Base-by-base conservation (phyloP, 1,140 invertebrate species). In the Muscidifurax raptorellus region DNA sequence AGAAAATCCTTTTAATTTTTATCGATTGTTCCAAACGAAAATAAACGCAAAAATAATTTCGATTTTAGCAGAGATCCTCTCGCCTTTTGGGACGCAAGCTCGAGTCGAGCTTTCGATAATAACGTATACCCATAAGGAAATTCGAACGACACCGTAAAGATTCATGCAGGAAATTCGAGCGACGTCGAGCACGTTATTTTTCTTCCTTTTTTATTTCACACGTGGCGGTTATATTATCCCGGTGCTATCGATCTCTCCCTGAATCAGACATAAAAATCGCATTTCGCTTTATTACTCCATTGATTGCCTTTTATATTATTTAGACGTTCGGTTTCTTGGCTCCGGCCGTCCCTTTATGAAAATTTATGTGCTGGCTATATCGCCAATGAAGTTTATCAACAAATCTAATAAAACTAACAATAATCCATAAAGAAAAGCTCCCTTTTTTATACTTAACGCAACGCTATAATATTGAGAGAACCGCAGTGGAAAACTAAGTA, bases 231-330 rank as follows among this genome's bases (percentile, higher is more conserved):
- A 59, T 77, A 52, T 52, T 27, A 67, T 12, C 6, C 9, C 25
- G 5, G 30, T 25, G 40, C 27, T 28, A 77, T 77, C 44, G 75
- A 36, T 77, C 18, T 77, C 27, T 28, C 25, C 9, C 25, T 36
- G 40, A 52, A 77, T 77, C 27, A 52, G 25, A 77, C 75, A 22
- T 77, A 77, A 77, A 74, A 77, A 28, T 27, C 44, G 0, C 30
- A 10, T 15, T 25, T 77, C 25, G 22, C 75, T 77, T 77, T 77
- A 77, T 77, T 44, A 75, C 72, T 22, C 15, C n/a, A 77, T 77
- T 22, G n/a, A 77, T 77, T 77, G 9, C 22, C 36, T 44, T 75
- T 44, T 44, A 44, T 44, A 18, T 72, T 72, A 32, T 28, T 28
- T 28, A 67, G 66, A 67, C 25, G 13, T 27, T 28, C 66, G n/a